Base-by-base conservation (phyloP, 2,888 invertebrate species). In the Pachymerium ferrugineum region DNA sequence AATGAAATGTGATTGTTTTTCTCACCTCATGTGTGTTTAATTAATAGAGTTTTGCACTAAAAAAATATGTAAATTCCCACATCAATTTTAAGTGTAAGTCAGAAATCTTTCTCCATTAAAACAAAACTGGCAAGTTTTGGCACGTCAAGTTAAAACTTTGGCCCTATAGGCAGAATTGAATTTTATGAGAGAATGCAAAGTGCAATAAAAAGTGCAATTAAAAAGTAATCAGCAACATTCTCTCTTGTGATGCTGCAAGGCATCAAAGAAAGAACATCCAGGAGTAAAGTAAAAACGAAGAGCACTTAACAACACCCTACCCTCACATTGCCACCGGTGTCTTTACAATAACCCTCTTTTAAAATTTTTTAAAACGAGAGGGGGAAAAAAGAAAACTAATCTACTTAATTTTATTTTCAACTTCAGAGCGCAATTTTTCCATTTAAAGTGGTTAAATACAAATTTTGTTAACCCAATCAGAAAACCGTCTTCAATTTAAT, bases 141-240 rank as follows among this genome's bases (percentile, higher is more conserved):
- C 47, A 54, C 47, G 47, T 54, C 16, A 54, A 54, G 47, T 3
- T n/a, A 54, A 54, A 54, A 54, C 19, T 54, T 54, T 54, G 19
- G 47, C 47, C 47, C 47, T 54, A 54, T 54, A 54, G 47, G 47
- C 47, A 54, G 47, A 54, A 54, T n/a, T 54, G 47, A 54, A 54
- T 54, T 54, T 54, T 54, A 54, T 54, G 47, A 54, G 47, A 54
- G 47, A 54, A 54, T 54, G 47, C 47, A 54, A 54, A 54, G 47
- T 54, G 47, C 47, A 54, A 54, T 54, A 54, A 54, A 54, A 54
- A 54, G 47, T 54, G 47, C 47, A 54, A 54, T 54, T 54, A 54
- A 54, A 54, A 54, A 54, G 47, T 54, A 54, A 54, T 54, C 47
- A 54, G 47, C 47, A 54, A 54, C 47, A 54, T 54, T 54, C 47